These are phyloP conservation scores for Mycteria americana DNA, from an alignment of 2,797 vertebrate genomes.

Conservation along the genomic window DNA sequence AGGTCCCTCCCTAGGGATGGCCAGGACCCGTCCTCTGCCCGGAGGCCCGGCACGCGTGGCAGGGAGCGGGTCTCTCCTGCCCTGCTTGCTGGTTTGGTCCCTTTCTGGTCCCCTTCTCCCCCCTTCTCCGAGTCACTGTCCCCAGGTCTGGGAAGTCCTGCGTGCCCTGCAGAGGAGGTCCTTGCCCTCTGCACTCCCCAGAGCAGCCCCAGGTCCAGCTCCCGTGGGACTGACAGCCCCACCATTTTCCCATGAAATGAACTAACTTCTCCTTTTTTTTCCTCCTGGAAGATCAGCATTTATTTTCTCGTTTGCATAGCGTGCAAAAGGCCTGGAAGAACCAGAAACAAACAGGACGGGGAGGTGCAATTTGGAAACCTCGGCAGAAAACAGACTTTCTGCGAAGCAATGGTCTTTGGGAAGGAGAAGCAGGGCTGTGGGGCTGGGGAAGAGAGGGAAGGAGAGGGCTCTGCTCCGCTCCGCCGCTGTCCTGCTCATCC, in stretches of 20 bases:
- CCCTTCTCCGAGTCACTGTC: neutral
- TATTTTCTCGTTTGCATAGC: neutral
- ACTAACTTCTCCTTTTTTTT: neutral
- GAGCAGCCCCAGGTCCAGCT: neutral
- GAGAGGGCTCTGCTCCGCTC: neutral
- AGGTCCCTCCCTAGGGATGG: neutral
- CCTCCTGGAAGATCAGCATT: neutral
- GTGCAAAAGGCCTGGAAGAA: neutral
- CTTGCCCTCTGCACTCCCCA: neutral
- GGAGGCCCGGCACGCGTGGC: no score
- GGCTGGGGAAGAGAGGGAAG: no score
- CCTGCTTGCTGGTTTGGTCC: neutral
- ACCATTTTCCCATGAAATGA: neutral
- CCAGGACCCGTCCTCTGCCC: neutral
- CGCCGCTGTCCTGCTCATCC: neutral
- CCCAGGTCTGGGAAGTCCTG: neutral
- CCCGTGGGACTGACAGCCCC: accelerated
- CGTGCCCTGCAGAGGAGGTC: neutral
- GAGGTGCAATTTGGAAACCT: neutral
- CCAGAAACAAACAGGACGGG: neutral
- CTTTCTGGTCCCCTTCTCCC: neutral
- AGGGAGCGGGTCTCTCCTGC: neutral
- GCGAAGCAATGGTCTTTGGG: neutral
- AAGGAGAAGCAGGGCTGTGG: neutral
- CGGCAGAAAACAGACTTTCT: neutral